Evolutionary conservation across 1,140 invertebrate genomes (phyloP).

Genomic region (Chironomus striatipennis): DNA sequence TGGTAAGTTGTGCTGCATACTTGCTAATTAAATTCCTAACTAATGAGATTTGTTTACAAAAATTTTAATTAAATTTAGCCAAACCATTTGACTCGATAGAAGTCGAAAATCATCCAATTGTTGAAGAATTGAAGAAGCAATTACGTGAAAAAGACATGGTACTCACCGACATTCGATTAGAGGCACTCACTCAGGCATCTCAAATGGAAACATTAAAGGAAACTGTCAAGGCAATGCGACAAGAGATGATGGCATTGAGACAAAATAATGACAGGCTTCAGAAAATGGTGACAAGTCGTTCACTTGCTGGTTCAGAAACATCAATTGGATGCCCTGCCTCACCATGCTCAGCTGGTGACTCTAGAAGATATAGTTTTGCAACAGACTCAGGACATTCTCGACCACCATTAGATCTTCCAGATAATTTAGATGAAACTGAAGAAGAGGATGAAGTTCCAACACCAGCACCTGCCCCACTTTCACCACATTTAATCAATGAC

Average conservation of each 20-base stretch:
- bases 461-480: background rate
- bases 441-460: conserved; percentile 9
- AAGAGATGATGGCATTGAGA: conserved; percentile 74
- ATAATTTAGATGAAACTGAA: conserved; percentile 18
- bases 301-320: conserved; percentile 30
- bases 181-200: conserved; percentile 87
- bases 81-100: conserved; percentile 7
- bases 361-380: conserved; percentile 22
- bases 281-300: conserved; percentile 48
- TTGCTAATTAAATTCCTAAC: background rate
- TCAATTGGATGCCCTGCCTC: conserved; percentile 29
- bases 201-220: conserved; percentile 89
- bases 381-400: conserved; percentile 16
- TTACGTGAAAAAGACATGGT: conserved; percentile 87
- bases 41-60: background rate
- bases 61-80: background rate
- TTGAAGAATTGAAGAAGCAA: conserved; percentile 79
- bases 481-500: conserved; percentile 30
- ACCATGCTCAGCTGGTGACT: background rate
- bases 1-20: background rate
- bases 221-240: conserved; percentile 87
- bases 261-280: conserved; percentile 79
- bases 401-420: background rate
- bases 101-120: conserved; percentile 35
- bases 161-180: conserved; percentile 84